Evolutionary conservation across 2,797 vertebrate species (phyloP), one percentile per base, ranked within the genome.

Genomic region (Oceanodroma leucorhoa): DNA sequence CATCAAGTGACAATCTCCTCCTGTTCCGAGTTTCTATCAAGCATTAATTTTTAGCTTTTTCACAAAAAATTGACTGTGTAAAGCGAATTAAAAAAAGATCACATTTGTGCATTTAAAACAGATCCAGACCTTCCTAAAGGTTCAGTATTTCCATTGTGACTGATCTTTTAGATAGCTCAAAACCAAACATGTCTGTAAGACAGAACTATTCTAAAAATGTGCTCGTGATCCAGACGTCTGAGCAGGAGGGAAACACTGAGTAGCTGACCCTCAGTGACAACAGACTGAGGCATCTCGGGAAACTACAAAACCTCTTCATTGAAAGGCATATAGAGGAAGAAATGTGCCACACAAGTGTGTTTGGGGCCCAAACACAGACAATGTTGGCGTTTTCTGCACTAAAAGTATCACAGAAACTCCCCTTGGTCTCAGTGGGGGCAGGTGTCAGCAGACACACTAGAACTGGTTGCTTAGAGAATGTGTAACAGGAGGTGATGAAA

Each of bases 1-100:
- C 73, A 93, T 82, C 88, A 94, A 94, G 83, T 94, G 96, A 96
- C 88, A 89, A 85, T 80, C 81, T 92, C 53, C 67, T 93, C 45
- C 90, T 92, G 67, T 83, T 91, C 70, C 60, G 83, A 77, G 73
- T 73, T 97, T 93, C 75, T 87, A 82, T 80, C 75, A 76, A 85
- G 71, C 80, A 82, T 73, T 83, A 54, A 61, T 92, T 87, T 76
- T 84, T 79, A 88, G 23, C 34, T 80, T 90, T 91, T 90, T 40
- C 65, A 84, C 38, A 60, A 43, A 89, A n/a, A 82, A 36, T 19
- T 50, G 72, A 67, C 70, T 26, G 17, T 70, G 40, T 72, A 77
- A 88, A 87, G 53, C 41, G 24, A 66, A 19, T 79, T 46, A 9
- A 12, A 72, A 79, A 26, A 38, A 46, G 15, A 90, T 21, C 24